phyloP scores from a whole-genome alignment of 2,888 invertebrate species.

The Agonopterix heracliana region DNA sequence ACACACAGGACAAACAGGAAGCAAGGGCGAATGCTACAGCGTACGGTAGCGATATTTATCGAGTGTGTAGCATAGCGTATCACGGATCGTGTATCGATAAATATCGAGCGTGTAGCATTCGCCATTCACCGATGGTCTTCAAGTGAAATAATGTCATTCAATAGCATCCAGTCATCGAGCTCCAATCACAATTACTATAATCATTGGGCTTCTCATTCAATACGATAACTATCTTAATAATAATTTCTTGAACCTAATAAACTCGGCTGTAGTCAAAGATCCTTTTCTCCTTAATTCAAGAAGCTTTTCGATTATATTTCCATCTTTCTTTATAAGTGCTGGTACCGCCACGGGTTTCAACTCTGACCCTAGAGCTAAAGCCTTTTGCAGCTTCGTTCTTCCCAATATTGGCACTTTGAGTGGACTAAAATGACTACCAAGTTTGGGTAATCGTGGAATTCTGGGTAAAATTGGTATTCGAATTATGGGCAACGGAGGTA shows the following conservation, averaged over 20 bases:
- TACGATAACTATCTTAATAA: constrained; percentile 18
- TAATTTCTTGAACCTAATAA: constrained; percentile 38
- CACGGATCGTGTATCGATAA: too few species aligned
- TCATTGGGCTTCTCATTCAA: too few species aligned
- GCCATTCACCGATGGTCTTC: too few species aligned
- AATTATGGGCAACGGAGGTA: constrained; percentile 14
- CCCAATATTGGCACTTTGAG: constrained; percentile 30
- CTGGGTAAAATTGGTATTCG: constrained; percentile 11
- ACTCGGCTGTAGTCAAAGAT: constrained; percentile 36
- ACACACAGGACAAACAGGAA: too few species aligned
- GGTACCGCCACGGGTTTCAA: constrained; percentile 23
- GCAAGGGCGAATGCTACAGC: too few species aligned
- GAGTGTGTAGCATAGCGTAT: too few species aligned
- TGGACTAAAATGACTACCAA: constrained; percentile 22
- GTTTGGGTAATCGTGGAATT: constrained; percentile 15
- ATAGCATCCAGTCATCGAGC: too few species aligned
- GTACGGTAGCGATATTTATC: too few species aligned
- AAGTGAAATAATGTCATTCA: too few species aligned
- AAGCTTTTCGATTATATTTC: constrained; percentile 31
- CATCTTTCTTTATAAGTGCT: constrained; percentile 15
- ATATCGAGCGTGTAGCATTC: too few species aligned
- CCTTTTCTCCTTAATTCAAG: constrained; percentile 38
- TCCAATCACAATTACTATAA: too few species aligned
- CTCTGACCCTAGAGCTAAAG: constrained; percentile 23
- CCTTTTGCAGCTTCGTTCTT: constrained; percentile 27